These are phyloP conservation scores for Bombycilla garrulus DNA, from an alignment of 2,113 vertebrate species.

Conservation along the genomic window DNA sequence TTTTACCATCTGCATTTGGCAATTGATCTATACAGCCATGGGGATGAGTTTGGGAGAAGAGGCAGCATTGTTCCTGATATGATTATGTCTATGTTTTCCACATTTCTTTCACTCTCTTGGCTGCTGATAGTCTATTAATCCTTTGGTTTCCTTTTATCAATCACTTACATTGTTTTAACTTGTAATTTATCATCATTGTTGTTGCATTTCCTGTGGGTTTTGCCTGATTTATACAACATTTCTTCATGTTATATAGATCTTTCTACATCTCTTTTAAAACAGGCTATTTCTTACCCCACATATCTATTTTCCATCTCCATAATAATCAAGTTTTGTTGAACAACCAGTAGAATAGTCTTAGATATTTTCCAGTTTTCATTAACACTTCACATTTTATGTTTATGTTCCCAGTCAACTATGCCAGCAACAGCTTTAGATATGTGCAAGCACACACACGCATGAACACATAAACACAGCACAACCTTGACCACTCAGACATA, in stretches of 20 bases:
- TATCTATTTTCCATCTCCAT: neutral
- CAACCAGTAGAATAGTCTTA: neutral
- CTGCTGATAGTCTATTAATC: neutral
- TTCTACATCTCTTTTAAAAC: neutral
- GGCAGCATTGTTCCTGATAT: neutral
- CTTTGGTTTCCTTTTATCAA: conserved; percentile 16
- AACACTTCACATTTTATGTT: neutral
- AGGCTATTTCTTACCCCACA: neutral
- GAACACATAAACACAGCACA: neutral
- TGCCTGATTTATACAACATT: neutral
- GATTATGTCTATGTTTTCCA: neutral
- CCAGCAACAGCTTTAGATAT: neutral
- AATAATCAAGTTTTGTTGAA: neutral
- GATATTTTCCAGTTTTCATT: conserved; percentile 7
- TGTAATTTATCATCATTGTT: neutral
- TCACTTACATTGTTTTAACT: conserved; percentile 1
- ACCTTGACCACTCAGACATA: neutral
- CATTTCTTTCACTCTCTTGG: neutral
- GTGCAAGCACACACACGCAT: too few species aligned
- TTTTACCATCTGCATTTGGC: conserved; percentile 13
- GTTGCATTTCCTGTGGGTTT: neutral
- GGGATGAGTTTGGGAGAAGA: neutral
- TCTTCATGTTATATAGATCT: neutral
- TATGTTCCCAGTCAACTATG: neutral
- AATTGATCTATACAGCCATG: neutral